Conservation (phyloP, 2,113 vertebrate species). For the Carassius gibelio region DNA sequence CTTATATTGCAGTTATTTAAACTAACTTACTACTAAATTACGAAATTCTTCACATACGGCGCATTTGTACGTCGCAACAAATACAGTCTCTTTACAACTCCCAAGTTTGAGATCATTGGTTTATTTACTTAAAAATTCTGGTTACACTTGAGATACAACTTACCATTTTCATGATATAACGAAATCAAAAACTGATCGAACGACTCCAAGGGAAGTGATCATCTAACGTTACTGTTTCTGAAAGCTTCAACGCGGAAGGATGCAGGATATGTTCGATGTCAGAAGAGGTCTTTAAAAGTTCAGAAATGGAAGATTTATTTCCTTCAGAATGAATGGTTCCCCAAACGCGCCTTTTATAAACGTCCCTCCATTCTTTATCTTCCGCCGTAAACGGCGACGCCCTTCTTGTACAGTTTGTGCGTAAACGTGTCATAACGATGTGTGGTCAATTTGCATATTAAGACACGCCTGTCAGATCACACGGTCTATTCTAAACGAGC, state of each 20-base stretch:
- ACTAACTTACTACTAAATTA: background rate
- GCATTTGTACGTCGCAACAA: background rate
- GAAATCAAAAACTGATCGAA: background rate
- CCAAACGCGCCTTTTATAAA: background rate
- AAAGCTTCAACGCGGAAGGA: background rate
- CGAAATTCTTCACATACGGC: background rate
- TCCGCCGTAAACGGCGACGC: background rate
- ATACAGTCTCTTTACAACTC: background rate
- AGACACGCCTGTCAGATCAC: background rate
- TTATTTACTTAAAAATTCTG: background rate
- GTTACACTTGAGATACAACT: constrained; percentile 12
- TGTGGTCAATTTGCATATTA: background rate
- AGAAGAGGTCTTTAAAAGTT: background rate
- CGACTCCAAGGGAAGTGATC: background rate
- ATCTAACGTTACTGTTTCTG: background rate
- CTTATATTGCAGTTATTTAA: background rate
- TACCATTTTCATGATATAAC: constrained; percentile 5
- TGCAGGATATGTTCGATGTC: background rate
- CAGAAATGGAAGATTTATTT: background rate
- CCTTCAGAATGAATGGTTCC: background rate
- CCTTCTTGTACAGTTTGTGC: background rate
- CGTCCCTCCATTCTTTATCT: background rate
- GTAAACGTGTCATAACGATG: background rate
- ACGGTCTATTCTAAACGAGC: background rate
- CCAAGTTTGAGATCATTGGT: background rate